Conservation (phyloP, 2,113 vertebrate genomes). For the Pterocles gutturalis region DNA sequence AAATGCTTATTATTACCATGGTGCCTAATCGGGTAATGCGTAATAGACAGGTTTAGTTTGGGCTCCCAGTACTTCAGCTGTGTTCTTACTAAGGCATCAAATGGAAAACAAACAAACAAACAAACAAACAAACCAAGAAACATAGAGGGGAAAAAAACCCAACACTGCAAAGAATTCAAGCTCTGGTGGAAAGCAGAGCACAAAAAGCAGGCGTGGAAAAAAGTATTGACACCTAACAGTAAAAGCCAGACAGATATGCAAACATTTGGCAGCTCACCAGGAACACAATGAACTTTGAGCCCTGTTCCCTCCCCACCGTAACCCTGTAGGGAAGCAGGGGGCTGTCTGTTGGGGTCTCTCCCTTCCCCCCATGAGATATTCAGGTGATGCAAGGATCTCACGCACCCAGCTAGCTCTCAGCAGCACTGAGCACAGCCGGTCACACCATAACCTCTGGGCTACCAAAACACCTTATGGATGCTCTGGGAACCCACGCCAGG, state of each 20-base stretch:
- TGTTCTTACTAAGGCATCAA: background rate
- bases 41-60: background rate
- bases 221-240: background rate
- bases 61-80: background rate
- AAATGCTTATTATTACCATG: conserved; percentile 55
- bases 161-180: background rate
- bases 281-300: background rate
- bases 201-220: background rate
- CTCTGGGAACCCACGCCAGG: background rate
- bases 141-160: background rate
- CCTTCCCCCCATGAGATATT: background rate
- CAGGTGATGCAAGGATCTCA: background rate
- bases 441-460: background rate
- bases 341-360: background rate
- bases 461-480: background rate
- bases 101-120: background rate
- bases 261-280: conserved; percentile 37
- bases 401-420: background rate
- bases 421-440: background rate
- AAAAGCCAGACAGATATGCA: background rate
- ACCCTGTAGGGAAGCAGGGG: background rate
- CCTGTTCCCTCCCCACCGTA: background rate
- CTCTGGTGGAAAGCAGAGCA: background rate
- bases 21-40: conserved; percentile 10
- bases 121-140: background rate